Base-by-base conservation (phyloP, 2,888 invertebrate genomes). In the Drosophila aldrichi region DNA sequence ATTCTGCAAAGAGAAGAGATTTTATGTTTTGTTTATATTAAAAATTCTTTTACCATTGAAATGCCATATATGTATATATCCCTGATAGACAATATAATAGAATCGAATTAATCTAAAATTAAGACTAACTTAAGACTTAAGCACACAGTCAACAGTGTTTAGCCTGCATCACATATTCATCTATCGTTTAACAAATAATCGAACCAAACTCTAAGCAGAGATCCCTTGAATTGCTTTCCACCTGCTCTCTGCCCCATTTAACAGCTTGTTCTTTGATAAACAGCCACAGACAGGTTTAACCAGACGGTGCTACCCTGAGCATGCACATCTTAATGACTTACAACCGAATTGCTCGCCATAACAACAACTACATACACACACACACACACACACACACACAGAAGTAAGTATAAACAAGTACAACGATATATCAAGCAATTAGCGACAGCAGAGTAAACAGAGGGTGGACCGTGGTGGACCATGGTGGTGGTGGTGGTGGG, bases 401-500 rank as follows among this genome's bases (percentile, higher is more conserved):
- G 34, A 49, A 64, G 64, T 41, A 48, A 64, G 64, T 43, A 34
- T 44, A 55, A 55, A 60, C 70, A 77, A 65, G 67, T 70, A 74
- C 55, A 70, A 29, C 65, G 63, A 88, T 85, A 82, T 77, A 82
- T 88, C 79, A 79, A 88, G 68, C 85, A 86, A 86, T 86, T 88
- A 86, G 88, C 85, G 81, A 81, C 85, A 81, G 74, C 57, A 72
- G 81, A 79, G 73, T 81, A 82, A 85, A 77, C 85, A 87, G 60
- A 67, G 61, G 38, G 58, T 55, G 51, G 41, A 9, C 25, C 29
- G 46, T 34, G 18, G 38, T 55, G 51, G 41, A 9, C 25, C 29
- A 41, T 34, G 18, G 38, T 2, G 20, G 20, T 22, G 20, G 20
- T 22, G 18, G 38, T 46, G 18, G 38, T 46, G 29, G 48, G 25